phyloP scores from a whole-genome alignment of 2,797 vertebrate genomes.

The Crypturellus tataupa region DNA sequence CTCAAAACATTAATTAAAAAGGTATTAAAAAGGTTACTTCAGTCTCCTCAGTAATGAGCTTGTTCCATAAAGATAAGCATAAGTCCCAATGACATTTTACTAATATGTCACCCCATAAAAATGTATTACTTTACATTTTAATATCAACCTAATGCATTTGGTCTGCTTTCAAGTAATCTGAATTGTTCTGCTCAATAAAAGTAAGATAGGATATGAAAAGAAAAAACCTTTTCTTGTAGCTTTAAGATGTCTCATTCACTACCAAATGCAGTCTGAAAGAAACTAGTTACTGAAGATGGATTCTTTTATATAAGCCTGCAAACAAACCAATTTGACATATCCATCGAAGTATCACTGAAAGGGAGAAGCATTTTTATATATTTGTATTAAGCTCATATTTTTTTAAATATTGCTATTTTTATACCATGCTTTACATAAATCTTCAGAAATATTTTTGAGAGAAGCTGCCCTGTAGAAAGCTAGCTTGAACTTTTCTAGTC shows the following conservation, averaged over 20 bases:
- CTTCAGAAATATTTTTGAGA: conserved; percentile 20
- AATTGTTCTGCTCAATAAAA: conserved; percentile 9
- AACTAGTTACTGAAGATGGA: neutral
- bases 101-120: neutral
- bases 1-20: conserved; percentile 46
- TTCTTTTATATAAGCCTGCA: neutral
- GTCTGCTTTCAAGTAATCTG: conserved; percentile 4
- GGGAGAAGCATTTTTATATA: neutral
- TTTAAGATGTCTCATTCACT: neutral
- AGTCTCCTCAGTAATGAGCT: conserved; percentile 20
- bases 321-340: neutral
- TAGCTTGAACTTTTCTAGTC: neutral
- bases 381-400: neutral
- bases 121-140: neutral
- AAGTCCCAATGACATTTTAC: neutral
- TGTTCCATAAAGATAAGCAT: neutral
- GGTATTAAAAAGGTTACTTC: conserved; percentile 36
- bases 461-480: neutral
- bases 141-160: neutral
- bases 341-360: neutral
- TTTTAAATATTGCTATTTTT: neutral
- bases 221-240: neutral
- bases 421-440: neutral
- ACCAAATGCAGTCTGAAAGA: neutral
- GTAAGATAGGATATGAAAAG: neutral